These are phyloP conservation scores for Eumacrocentrus americanus DNA, from an alignment of 2,888 invertebrate species.

Conservation along the genomic window DNA sequence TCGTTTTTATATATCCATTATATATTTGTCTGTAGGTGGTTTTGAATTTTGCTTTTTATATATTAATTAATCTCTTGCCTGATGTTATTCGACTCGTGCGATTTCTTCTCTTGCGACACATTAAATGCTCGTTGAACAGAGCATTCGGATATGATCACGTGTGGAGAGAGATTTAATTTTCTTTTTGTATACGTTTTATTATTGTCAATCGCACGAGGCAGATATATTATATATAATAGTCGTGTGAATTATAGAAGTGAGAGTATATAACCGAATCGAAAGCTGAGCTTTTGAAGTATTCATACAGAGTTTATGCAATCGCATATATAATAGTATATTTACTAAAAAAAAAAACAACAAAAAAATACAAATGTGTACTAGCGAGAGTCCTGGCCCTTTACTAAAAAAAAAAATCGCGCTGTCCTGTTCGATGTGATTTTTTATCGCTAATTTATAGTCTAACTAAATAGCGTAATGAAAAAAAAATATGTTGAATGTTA, in stretches of 20 bases:
- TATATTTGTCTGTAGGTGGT: not conserved
- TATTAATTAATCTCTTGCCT: not conserved
- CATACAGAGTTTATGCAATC: conserved; percentile 20
- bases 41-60: not conserved
- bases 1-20: not conserved
- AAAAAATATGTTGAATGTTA: conserved; percentile 43
- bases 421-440: conserved; percentile 50
- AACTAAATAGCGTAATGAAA: conserved; percentile 34
- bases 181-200: not conserved
- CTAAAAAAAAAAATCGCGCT: conserved; percentile 36
- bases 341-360: conserved; percentile 15
- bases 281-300: conserved; percentile 34
- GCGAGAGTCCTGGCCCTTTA: conserved; percentile 29
- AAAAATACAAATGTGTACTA: conserved; percentile 24
- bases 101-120: not conserved
- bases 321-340: conserved; percentile 15
- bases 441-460: conserved; percentile 48
- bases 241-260: conserved; percentile 28
- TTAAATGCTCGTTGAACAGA: not conserved
- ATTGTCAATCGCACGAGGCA: not conserved
- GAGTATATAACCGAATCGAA: conserved; percentile 15
- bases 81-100: not conserved
- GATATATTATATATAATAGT: conserved; percentile 23
- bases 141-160: not conserved
- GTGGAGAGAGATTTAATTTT: not conserved